These are phyloP conservation scores for Dendrophyllia cribrosa DNA, from an alignment of 64 coral and sea anemone species.

Conservation along the genomic window DNA sequence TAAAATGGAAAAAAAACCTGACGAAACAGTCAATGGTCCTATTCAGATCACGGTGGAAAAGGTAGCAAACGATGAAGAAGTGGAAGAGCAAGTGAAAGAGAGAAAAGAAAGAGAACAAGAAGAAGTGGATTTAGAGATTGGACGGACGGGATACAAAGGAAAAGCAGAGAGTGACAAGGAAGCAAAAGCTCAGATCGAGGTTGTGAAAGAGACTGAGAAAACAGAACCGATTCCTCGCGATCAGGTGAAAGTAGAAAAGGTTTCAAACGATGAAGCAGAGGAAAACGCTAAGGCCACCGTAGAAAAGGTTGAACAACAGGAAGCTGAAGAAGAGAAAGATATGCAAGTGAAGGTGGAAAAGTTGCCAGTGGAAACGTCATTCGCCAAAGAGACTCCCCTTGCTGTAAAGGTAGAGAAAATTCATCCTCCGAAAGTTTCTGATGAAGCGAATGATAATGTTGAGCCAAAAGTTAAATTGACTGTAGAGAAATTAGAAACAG, in stretches of 20 bases:
- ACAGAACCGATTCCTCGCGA: background rate
- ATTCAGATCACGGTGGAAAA: background rate
- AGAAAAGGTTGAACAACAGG: background rate
- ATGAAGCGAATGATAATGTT: background rate
- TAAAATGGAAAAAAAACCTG: background rate
- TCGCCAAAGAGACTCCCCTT: background rate
- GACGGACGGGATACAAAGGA: background rate
- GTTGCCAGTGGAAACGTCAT: background rate
- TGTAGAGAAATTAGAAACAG: background rate
- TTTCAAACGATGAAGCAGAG: background rate
- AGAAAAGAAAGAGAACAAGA: background rate
- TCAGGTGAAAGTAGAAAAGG: background rate
- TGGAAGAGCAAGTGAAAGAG: background rate
- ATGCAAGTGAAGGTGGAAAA: background rate
- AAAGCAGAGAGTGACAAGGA: background rate
- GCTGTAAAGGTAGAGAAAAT: background rate
- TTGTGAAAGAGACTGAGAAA: background rate
- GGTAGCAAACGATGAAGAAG: background rate
- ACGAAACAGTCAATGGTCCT: background rate
- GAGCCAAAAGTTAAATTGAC: background rate
- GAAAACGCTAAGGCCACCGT: background rate
- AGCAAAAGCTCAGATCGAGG: background rate
- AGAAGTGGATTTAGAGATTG: conserved; percentile 8
- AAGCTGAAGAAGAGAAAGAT: conserved; percentile 8
- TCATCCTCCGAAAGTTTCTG: background rate